Evolutionary conservation across 2,888 invertebrate species (phyloP), one percentile per base, ranked within the genome.

Genomic region (Chrysomela aeneicollis): DNA sequence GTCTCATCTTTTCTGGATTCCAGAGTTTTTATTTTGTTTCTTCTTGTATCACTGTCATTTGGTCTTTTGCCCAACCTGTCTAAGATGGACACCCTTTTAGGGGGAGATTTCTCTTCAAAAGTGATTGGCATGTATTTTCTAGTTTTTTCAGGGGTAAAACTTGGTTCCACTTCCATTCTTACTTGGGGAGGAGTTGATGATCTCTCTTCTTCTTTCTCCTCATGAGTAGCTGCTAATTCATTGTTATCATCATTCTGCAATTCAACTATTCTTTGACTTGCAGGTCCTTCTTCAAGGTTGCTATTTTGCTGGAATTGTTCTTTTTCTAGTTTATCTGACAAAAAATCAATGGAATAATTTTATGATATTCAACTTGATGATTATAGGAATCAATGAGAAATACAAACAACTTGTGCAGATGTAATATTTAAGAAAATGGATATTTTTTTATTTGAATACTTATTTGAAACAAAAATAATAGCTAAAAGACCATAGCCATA

Each of bases 21-120:
- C 26, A 26, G 6, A 26, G 26, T 26, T 3, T 26, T 26, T 58
- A 63, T 68, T 30, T 37, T 67, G 53, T 64, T 71, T 19, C 58
- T 47, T 18, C 60, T 63, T 12, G 68, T 67, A 49, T 67, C 67
- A 53, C 59, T 58, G 26, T 42, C 59, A 32, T 66, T 67, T 26
- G 75, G 60, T 62, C 78, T 79, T 64, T 81, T 78, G 0, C 86
- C 87, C 46, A 87, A 76, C 30, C 87, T 81, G 54, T 86, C 84
- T 65, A 84, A 80, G 17, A 86, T 81, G 0, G 87, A 84, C 15
- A 78, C 78, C 65, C 79, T 83, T 69, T 72, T 78, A 0, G 67
- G 62, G 18, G 70, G 35, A 17, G 52, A 67, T 46, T 66, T 74
- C 68, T 62, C 54, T 15, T 71, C 69, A 57, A 69, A 71, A n/a